Conservation (phyloP, 2,113 vertebrate genomes). For the Spilogale gracilis region DNA sequence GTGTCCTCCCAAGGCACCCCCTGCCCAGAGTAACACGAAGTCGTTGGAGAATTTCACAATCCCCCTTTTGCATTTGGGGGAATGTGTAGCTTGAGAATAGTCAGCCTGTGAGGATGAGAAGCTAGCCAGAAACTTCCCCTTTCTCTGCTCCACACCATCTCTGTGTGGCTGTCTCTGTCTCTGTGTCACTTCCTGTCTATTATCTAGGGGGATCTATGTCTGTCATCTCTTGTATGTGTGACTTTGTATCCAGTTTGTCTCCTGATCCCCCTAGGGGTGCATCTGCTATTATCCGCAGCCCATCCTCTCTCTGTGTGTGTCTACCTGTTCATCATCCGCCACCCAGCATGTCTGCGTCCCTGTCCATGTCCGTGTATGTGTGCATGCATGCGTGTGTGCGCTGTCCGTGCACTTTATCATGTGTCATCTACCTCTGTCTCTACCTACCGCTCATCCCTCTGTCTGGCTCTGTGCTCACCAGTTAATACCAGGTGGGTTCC, state of each 20-base stretch:
- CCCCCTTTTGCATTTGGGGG: background rate
- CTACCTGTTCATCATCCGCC: background rate
- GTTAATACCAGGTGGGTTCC: background rate
- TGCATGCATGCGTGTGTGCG: fast-evolving
- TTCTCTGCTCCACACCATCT: background rate
- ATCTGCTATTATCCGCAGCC: background rate
- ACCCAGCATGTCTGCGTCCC: fast-evolving
- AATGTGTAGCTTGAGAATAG: too few relatives aligned
- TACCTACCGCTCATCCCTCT: too few relatives aligned
- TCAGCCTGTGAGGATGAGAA: background rate
- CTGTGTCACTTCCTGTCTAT: background rate
- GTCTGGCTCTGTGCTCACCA: too few relatives aligned
- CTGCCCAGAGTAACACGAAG: fast-evolving
- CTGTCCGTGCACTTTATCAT: background rate
- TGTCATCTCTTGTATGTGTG: background rate
- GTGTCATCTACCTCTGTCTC: too few relatives aligned
- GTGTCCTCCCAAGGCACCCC: fast-evolving
- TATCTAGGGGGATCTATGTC: background rate
- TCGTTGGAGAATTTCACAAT: background rate
- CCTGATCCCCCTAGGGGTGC: fast-evolving
- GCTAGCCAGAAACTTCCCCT: too few relatives aligned
- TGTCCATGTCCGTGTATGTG: background rate
- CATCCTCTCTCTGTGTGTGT: background rate
- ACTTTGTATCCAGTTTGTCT: fast-evolving
- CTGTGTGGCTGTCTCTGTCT: background rate